Base-by-base conservation (phyloP, 1,140 invertebrate species). In the Leptinotarsa texana region DNA sequence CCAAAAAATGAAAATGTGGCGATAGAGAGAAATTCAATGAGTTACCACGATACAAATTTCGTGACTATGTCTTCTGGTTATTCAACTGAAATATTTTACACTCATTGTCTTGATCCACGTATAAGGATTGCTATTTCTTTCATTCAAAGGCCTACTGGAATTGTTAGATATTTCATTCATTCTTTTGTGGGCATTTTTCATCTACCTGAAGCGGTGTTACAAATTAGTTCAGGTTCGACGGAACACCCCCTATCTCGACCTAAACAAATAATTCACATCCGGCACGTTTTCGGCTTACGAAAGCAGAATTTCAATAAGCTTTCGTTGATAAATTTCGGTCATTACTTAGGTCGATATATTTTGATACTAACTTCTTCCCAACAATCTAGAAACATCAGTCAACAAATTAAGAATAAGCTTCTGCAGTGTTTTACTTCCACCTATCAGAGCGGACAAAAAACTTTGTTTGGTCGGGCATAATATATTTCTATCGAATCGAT, bases 251-350 rank as follows among this genome's bases (percentile, higher is more conserved):
- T 74, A 51, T 67, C 18, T 67, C 66, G 66, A 22, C 74, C 74
- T 74, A 74, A 74, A 74, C 74, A 74, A 74, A 74, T 74, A 74
- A 63, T 66, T 70, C 57, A 63, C 67, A 63, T 70, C 67, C 63
- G 66, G 74, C 67, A 69, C 74, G 57, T 69, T 57, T 74, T 74
- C 47, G 51, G 51, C 27, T 49, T 27, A 70, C 51, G 51, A 62
- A 70, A n/a, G 24, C 74, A 63, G 74, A 74, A 74, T 74, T 74
- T 74, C 74, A 74, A 74, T 74, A 57, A 57, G 74, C 22, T 71
- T 33, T 47, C 22, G 22, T 51, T 74, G 74, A 74, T 74, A 74
- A 74, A 74, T 71, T 22, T 33, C 66, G 13, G 74, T 67, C 49
- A 74, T 74, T 63, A 74, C 51, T 57, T 6, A 57, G 51, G 51